phyloP scores from a whole-genome alignment of 2,888 invertebrate species.

The Eristalinus sepulchralis region DNA sequence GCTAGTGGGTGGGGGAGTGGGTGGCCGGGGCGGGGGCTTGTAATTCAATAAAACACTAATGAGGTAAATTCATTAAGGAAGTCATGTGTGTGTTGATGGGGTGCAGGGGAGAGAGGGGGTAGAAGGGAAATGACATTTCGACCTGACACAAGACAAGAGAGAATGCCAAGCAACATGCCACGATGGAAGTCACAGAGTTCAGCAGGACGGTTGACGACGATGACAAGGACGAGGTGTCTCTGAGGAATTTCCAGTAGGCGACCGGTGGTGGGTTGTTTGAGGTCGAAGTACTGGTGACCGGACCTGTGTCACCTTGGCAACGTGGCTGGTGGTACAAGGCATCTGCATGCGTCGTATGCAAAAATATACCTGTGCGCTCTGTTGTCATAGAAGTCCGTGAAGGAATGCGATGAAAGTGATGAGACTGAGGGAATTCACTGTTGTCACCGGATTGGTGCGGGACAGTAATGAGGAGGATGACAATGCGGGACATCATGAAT shows the following conservation, averaged over 20 bases:
- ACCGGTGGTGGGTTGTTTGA: not conserved
- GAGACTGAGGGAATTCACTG: not conserved
- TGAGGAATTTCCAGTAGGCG: not conserved
- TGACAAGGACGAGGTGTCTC: not conserved
- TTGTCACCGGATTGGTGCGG: not conserved
- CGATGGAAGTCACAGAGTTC: not conserved
- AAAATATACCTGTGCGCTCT: not conserved
- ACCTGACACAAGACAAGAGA: not conserved
- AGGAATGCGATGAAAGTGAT: not conserved
- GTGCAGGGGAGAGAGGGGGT: not conserved
- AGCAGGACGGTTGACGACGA: not conserved
- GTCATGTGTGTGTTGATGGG: not conserved
- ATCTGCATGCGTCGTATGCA: not conserved
- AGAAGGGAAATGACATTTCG: not conserved
- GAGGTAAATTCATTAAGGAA: slow-evolving; percentile 3
- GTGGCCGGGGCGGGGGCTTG: not conserved
- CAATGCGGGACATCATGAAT: too few species aligned
- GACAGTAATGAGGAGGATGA: too few species aligned
- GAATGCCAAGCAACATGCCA: not conserved
- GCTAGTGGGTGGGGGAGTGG: slow-evolving; percentile 21
- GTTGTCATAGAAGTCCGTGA: not conserved
- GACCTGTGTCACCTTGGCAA: not conserved
- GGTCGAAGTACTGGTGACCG: not conserved
- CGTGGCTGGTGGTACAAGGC: not conserved
- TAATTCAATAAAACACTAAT: slow-evolving; percentile 20